Base-by-base conservation (phyloP, 2,888 invertebrate genomes). In the Argyra leucocephala region DNA sequence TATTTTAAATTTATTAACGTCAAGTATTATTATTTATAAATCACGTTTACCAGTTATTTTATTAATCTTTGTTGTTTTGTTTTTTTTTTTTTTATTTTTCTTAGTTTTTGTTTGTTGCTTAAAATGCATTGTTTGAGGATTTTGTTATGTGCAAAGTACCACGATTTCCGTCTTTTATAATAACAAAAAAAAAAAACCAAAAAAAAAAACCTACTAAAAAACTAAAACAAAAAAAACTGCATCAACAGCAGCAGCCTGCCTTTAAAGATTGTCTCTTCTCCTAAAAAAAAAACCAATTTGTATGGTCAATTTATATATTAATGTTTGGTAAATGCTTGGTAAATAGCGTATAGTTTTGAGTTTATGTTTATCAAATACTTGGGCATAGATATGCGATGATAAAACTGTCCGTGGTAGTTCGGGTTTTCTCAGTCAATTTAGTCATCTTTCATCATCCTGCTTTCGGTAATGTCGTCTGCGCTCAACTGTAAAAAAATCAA, bases 1-100 rank as follows among this genome's bases (percentile, higher is more conserved):
- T n/a, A 48, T 48, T 67, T 68, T 65, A 68, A 69, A 69, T 68
- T 69, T 69, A 69, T 68, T 69, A 68, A 68, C 66, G 68, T 68
- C 69, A 69, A 67, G 65, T 66, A 67, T 65, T 67, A 67, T 69
- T 69, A 69, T 69, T 69, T 69, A 69, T 69, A 68, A 69, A 69
- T 69, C 69, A 69, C 69, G 69, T 69, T 69, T 68, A 66, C 58
- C 66, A 48, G 12, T 48, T 48, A 48, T 48, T 48, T 37, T 48
- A 18, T 18, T 18, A 10, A 10, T 31, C 12, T 7, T 31, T 31
- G 9, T 31, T 31, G 4, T 31, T 31, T 48, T 62, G 63, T 67
- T 66, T 69, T 64, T 68, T 68, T 67, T 68, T 67, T 48, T 48
- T 48, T 31, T 31, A 2, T 18, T 48, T 48, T 48, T 48, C 2